A percentile compares a stretch with the other conserved stretches of the same genome.
These are phyloP conservation scores for Hetaerina americana DNA, from an alignment of 1,140 invertebrate species.

Conservation along the genomic window DNA sequence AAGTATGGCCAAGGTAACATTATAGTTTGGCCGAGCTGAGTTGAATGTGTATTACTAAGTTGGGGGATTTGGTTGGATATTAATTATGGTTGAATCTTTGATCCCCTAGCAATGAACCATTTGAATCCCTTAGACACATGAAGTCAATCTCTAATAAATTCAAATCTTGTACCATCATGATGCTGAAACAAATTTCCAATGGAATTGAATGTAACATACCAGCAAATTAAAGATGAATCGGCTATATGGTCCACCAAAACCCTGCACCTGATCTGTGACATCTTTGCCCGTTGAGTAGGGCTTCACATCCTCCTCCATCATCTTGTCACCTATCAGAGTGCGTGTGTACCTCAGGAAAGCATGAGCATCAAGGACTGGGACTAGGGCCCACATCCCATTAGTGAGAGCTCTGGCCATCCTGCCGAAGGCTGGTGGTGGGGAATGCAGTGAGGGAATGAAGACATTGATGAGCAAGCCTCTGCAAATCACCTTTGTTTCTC, in stretches of 20 bases:
- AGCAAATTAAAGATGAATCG: background rate
- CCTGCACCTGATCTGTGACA: background rate
- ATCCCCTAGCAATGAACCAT: background rate
- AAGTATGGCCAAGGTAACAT: no score
- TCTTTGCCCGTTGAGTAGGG: background rate
- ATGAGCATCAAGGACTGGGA: slow-evolving; percentile 26
- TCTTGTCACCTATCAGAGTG: background rate
- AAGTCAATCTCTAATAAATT: background rate
- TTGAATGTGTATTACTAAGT: background rate
- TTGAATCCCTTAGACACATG: background rate
- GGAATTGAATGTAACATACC: background rate
- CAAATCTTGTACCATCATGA: background rate
- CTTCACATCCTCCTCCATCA: background rate
- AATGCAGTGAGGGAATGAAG: slow-evolving; percentile 28
- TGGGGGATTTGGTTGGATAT: background rate
- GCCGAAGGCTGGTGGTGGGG: slow-evolving; percentile 34
- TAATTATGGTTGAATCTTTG: background rate
- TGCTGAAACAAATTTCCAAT: background rate
- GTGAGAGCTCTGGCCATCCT: slow-evolving; percentile 31
- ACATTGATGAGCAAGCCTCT: slow-evolving; percentile 27
- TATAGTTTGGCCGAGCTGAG: background rate
- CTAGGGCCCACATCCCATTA: slow-evolving; percentile 28
- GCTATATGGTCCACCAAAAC: background rate
- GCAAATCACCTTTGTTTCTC: slow-evolving; percentile 31
- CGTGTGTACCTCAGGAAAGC: background rate